Evolutionary conservation across 2,888 invertebrate species (phyloP).

Genomic region (Anagyrus pseudococci): DNA sequence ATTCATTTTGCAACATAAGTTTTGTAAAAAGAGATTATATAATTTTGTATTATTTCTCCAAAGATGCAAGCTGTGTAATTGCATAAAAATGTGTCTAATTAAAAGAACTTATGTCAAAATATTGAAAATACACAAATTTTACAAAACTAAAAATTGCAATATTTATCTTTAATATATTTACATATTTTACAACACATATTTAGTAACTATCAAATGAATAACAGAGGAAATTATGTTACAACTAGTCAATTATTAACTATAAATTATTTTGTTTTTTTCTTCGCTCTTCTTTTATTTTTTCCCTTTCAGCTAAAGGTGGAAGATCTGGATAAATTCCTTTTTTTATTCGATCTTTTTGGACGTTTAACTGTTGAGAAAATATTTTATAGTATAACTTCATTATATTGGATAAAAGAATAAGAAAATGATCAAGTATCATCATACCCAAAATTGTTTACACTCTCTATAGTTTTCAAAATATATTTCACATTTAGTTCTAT

Average conservation of each 20-base stretch:
- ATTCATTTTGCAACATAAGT: slow-evolving; percentile 24
- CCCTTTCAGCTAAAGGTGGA: slow-evolving; percentile 75
- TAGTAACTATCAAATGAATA: neutral
- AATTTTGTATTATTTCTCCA: slow-evolving; percentile 29
- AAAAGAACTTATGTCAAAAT: slow-evolving; percentile 33
- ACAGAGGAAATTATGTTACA: neutral
- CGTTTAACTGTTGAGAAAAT: slow-evolving; percentile 65
- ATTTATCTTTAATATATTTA: slow-evolving; percentile 24
- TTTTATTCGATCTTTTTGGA: slow-evolving; percentile 67
- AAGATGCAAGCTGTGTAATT: slow-evolving; percentile 24
- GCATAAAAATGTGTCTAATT: slow-evolving; percentile 38
- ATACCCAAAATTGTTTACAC: slow-evolving; percentile 34
- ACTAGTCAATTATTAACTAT: neutral
- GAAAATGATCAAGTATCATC: neutral
- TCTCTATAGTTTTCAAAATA: slow-evolving; percentile 30
- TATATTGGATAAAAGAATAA: neutral
- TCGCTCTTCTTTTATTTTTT: slow-evolving; percentile 71
- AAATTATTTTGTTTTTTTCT: slow-evolving; percentile 63
- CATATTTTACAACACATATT: slow-evolving; percentile 9
- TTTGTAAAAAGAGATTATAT: slow-evolving; percentile 23
- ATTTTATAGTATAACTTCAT: neutral
- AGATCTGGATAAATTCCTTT: slow-evolving; percentile 73
- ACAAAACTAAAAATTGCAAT: slow-evolving; percentile 28
- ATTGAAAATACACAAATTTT: slow-evolving; percentile 31
- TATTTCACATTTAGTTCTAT: neutral